Evolutionary conservation across 2,797 vertebrate genomes (phyloP).

Genomic region (Hyperoplus lanceolatus): DNA sequence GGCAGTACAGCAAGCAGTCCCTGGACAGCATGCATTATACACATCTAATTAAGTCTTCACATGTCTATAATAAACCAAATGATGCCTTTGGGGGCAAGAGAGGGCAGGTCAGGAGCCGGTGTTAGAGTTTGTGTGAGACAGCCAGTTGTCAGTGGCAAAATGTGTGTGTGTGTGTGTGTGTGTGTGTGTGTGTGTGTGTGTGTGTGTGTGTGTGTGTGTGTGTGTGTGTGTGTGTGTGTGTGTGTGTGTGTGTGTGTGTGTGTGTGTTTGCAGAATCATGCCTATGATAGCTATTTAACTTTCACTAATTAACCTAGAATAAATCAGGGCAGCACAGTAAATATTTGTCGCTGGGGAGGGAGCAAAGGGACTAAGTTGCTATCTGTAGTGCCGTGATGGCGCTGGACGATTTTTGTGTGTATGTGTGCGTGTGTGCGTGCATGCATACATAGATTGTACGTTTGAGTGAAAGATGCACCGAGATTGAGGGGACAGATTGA

Average conservation of each 20-base stretch:
- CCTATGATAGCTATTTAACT: slow-evolving; percentile 81
- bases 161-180: slow-evolving; percentile 14
- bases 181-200: slow-evolving; percentile 9
- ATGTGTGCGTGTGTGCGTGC: no score
- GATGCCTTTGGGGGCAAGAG: slow-evolving; percentile 75
- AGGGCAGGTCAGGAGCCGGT: slow-evolving; percentile 75
- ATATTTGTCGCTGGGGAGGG: slow-evolving; percentile 84
- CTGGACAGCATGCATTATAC: slow-evolving; percentile 81
- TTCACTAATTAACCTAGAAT: slow-evolving; percentile 86
- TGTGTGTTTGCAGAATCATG: slow-evolving; percentile 50
- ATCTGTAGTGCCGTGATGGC: slow-evolving; percentile 77
- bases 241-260: slow-evolving; percentile 19
- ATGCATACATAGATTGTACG: not conserved
- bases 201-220: slow-evolving; percentile 30
- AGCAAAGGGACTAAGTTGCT: slow-evolving; percentile 73
- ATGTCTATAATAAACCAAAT: slow-evolving; percentile 85
- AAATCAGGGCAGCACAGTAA: slow-evolving; percentile 84
- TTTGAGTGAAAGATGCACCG: slow-evolving; percentile 42
- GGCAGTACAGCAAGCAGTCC: slow-evolving; percentile 70
- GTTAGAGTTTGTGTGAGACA: slow-evolving; percentile 51
- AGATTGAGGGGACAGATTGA: slow-evolving; percentile 50
- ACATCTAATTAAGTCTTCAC: slow-evolving; percentile 86
- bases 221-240: slow-evolving; percentile 8
- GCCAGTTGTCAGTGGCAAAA: slow-evolving; percentile 45
- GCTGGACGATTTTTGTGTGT: slow-evolving; percentile 24